Percentiles rank a stretch among this genome's conserved stretches.
These are phyloP conservation scores for Eurytoma adleriae DNA, from an alignment of 2,888 invertebrate species.

Conservation along the genomic window DNA sequence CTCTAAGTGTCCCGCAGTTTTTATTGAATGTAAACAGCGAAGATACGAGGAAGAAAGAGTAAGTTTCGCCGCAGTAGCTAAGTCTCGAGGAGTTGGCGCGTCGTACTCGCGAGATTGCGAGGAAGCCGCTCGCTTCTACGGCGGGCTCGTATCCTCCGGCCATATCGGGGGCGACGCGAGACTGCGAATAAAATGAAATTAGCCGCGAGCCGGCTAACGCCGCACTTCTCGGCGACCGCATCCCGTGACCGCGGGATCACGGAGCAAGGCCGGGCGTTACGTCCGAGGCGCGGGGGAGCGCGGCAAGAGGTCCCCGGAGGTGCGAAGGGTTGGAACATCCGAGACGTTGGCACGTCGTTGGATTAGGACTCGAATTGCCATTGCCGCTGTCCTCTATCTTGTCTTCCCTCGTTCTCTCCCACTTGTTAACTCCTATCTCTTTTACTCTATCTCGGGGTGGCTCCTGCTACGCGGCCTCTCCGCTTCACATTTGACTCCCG, in stretches of 20 bases:
- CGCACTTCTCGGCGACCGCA: not conserved
- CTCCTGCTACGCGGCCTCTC: not conserved
- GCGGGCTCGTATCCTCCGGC: slow-evolving; percentile 34
- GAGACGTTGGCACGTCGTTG: slow-evolving; percentile 65
- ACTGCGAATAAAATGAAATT: slow-evolving; percentile 50
- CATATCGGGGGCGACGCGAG: not conserved
- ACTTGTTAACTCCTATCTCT: slow-evolving; percentile 53
- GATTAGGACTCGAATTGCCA: slow-evolving; percentile 68
- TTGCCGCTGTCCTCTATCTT: slow-evolving; percentile 51
- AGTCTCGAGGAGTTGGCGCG: not conserved
- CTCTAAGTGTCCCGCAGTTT: too few species aligned
- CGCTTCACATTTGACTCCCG: not conserved
- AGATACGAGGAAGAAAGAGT: not conserved
- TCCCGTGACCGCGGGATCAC: slow-evolving; percentile 17
- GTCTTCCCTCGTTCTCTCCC: slow-evolving; percentile 31
- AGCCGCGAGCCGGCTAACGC: slow-evolving; percentile 13
- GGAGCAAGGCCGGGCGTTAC: slow-evolving; percentile 35
- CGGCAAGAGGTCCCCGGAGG: slow-evolving; percentile 59
- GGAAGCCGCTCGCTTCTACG: not conserved
- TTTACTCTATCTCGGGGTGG: slow-evolving; percentile 35
- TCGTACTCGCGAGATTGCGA: not conserved
- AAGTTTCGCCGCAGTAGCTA: not conserved
- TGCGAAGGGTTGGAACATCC: slow-evolving; percentile 63
- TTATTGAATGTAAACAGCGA: not conserved
- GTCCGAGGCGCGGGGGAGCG: slow-evolving; percentile 57